phyloP scores from a whole-genome alignment of 2,797 vertebrate genomes.

The Sebastes aleutianus region DNA sequence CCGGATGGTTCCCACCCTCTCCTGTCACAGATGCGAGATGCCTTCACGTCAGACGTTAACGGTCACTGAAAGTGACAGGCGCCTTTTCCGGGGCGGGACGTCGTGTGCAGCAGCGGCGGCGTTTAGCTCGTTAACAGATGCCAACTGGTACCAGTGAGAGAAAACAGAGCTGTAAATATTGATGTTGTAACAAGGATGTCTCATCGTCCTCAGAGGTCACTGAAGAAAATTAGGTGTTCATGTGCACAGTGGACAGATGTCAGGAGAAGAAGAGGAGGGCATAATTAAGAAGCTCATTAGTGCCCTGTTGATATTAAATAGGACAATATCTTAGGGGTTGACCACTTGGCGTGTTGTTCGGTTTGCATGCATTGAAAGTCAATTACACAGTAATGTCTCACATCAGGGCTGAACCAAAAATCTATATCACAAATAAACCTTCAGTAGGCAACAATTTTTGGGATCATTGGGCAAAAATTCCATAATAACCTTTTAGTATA shows the following conservation, averaged over 20 bases:
- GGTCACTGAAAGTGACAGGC: conserved; percentile 79
- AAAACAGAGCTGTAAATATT: conserved; percentile 15
- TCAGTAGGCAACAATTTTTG: no score
- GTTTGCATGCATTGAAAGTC: neutral
- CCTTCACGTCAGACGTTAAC: conserved; percentile 60
- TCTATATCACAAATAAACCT: neutral
- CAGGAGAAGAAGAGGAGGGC: neutral
- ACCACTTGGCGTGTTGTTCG: neutral
- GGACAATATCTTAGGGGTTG: neutral
- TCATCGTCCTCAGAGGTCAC: conserved; percentile 1
- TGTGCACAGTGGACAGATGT: conserved; percentile 42
- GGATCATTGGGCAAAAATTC: no score
- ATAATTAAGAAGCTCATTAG: conserved; percentile 16
- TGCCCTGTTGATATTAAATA: neutral
- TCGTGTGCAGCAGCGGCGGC: conserved; percentile 15
- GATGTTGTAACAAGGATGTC: neutral
- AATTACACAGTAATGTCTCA: neutral
- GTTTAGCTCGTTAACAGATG: conserved; percentile 56
- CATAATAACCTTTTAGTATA: no score
- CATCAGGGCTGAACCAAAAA: neutral
- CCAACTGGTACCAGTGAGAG: conserved; percentile 10
- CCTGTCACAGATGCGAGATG: conserved; percentile 75
- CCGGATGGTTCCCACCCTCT: conserved; percentile 76
- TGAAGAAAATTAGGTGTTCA: conserved; percentile 30
- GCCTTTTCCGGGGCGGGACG: conserved; percentile 37